phyloP scores from a whole-genome alignment of 1,140 invertebrate genomes.

The Thalassaphorura encarpata region DNA sequence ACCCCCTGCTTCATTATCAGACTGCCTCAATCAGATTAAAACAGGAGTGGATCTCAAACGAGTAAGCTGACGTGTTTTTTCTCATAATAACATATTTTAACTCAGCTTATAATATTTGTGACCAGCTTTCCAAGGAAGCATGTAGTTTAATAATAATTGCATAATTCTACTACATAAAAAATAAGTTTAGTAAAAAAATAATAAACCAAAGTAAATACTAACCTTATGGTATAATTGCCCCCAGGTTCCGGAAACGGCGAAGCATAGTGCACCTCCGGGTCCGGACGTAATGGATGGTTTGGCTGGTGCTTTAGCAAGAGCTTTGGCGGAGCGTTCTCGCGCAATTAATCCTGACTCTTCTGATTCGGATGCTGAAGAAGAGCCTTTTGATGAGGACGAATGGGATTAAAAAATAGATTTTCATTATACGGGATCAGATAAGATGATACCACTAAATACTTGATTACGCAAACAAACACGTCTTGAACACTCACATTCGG shows the following conservation, averaged over 20 bases:
- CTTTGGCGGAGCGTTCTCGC: slow-evolving; percentile 57
- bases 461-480: no score
- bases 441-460: no score
- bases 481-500: no score
- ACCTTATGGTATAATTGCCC: no score
- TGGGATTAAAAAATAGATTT: slow-evolving; percentile 48
- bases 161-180: no score
- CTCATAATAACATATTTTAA: no score
- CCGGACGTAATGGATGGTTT: slow-evolving; percentile 43
- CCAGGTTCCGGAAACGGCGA: slow-evolving; percentile 15
- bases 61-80: slow-evolving; percentile 37
- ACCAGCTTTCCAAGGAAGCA: no score
- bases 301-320: slow-evolving; percentile 64
- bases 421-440: slow-evolving; percentile 3
- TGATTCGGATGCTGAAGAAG: slow-evolving; percentile 45
- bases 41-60: slow-evolving; percentile 49
- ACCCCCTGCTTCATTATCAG: slow-evolving; percentile 43
- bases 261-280: slow-evolving; percentile 4
- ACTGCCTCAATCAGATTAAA: slow-evolving; percentile 35
- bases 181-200: no score
- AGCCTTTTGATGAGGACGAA: slow-evolving; percentile 53
- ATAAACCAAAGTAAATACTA: no score
- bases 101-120: no score
- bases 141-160: no score
- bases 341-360: slow-evolving; percentile 53